Evolutionary conservation across 2,888 invertebrate species (phyloP).

Genomic region (Apodemia mormo): DNA sequence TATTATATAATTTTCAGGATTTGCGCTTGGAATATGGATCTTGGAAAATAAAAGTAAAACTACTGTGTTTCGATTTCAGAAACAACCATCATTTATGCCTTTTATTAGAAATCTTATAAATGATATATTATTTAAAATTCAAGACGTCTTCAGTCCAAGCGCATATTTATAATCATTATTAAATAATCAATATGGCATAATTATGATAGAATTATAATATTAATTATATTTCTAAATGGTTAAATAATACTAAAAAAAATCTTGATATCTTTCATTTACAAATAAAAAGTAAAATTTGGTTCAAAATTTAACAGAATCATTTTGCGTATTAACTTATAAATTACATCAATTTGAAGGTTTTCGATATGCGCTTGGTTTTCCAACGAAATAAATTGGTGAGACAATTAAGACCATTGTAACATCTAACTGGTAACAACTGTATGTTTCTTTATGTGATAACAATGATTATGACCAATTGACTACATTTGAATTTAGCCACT

Average conservation of each 20-base stretch:
- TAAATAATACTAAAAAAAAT: background rate
- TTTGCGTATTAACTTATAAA: too few species aligned
- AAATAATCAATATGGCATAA: conserved; percentile 1
- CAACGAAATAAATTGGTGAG: conserved; percentile 12
- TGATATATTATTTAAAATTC: conserved; percentile 15
- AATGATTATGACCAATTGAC: conserved; percentile 60
- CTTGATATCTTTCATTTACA: background rate
- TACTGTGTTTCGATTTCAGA: conserved; percentile 10
- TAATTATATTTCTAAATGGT: background rate
- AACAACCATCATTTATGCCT: conserved; percentile 18
- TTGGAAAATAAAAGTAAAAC: background rate
- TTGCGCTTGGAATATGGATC: background rate
- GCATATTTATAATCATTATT: conserved; percentile 4
- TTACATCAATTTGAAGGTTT: background rate
- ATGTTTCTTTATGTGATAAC: conserved; percentile 45
- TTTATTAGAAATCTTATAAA: conserved; percentile 17
- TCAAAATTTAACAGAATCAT: too few species aligned
- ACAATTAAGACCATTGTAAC: conserved; percentile 11
- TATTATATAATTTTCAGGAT: too few species aligned
- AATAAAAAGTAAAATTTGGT: background rate
- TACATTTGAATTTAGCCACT: conserved; percentile 41
- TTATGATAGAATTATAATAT: background rate
- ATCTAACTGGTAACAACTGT: conserved; percentile 72
- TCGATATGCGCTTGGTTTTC: conserved; percentile 6
- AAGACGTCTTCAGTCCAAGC: conserved; percentile 13